phyloP scores from a whole-genome alignment of 2,113 vertebrate genomes.

The Sceloporus undulatus region DNA sequence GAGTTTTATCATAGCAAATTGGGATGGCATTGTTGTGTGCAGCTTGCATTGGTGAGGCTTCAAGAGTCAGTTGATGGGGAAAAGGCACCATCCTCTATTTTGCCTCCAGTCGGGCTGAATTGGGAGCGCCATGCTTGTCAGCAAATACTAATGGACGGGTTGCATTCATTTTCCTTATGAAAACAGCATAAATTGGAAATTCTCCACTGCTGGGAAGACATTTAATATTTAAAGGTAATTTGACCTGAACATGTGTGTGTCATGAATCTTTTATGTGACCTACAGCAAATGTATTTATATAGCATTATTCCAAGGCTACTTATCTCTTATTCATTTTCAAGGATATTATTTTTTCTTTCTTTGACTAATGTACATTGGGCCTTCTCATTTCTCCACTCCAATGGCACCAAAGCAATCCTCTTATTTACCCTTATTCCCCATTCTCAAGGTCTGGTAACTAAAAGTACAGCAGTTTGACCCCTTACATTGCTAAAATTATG shows the following conservation, averaged over 20 bases:
- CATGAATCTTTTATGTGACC: slow-evolving; percentile 85
- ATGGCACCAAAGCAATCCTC: slow-evolving; percentile 77
- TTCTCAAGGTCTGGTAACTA: slow-evolving; percentile 83
- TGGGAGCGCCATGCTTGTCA: slow-evolving; percentile 61
- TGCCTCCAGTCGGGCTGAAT: slow-evolving; percentile 41
- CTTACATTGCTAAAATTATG: slow-evolving; percentile 68
- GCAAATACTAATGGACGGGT: slow-evolving; percentile 65
- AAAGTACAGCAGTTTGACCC: slow-evolving; percentile 75
- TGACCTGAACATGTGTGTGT: slow-evolving; percentile 80
- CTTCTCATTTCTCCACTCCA: slow-evolving; percentile 83
- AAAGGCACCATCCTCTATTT: slow-evolving; percentile 48
- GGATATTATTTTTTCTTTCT: slow-evolving; percentile 79
- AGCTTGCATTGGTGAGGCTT: slow-evolving; percentile 44
- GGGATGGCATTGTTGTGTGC: neutral
- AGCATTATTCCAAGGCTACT: slow-evolving; percentile 81
- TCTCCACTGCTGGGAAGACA: slow-evolving; percentile 74
- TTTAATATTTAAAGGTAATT: slow-evolving; percentile 90
- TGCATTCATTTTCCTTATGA: slow-evolving; percentile 71
- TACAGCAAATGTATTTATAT: slow-evolving; percentile 86
- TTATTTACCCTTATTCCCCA: slow-evolving; percentile 71
- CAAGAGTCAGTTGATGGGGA: slow-evolving; percentile 38
- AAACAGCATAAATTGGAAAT: slow-evolving; percentile 76
- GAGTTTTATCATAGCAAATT: slow-evolving; percentile 8
- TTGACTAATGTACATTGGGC: slow-evolving; percentile 73
- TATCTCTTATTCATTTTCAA: slow-evolving; percentile 81